Evolutionary conservation across 2,797 vertebrate species (phyloP), one percentile per base, ranked within the genome.

Genomic region (Ambastaia sidthimunki): DNA sequence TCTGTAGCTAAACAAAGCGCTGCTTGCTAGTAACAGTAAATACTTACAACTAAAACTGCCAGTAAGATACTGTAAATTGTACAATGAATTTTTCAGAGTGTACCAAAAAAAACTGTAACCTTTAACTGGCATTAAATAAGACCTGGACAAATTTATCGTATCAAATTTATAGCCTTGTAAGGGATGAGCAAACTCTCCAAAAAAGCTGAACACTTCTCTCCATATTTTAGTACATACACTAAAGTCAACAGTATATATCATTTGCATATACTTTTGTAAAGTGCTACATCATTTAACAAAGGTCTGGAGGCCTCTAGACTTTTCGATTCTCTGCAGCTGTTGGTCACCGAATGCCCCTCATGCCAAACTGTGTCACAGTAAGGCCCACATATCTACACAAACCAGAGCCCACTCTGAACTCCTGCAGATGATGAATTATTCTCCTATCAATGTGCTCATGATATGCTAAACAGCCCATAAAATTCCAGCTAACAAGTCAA

Each of bases 261-360:
- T 57, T 44, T 44, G 41, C 9, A 41, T 57, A 57, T 19, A 10
- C 4, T 19, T 34, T 63, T 37, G 3, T 63, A 10, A 59, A 59
- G 21, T 13, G 55, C 55, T 59, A 60, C 12, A 4, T 31, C 59
- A 62, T 0, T 2, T 52, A 7, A 63, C 34, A 59, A 52, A 31
- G 28, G 54, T 9, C 37, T 50, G n/a, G 57, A 77, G 59, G 37
- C 18, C 23, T 69, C 54, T 60, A 52, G 76, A 21, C n/a, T 10
- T 71, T 28, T 62, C 59, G 15, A 63, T 60, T 73, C 69, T 50
- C 28, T 11, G 37, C 80, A 82, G 81, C 81, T 85, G 84, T 72
- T 72, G 59, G 81, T 54, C 69, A 63, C n/a, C 69, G 70, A 85
- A 80, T 85, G n/a, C 78, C 71, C 60, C 4, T 74, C 47, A 41